Evolutionary conservation across 2,113 vertebrate species (phyloP).

Genomic region (Clarias magur): DNA sequence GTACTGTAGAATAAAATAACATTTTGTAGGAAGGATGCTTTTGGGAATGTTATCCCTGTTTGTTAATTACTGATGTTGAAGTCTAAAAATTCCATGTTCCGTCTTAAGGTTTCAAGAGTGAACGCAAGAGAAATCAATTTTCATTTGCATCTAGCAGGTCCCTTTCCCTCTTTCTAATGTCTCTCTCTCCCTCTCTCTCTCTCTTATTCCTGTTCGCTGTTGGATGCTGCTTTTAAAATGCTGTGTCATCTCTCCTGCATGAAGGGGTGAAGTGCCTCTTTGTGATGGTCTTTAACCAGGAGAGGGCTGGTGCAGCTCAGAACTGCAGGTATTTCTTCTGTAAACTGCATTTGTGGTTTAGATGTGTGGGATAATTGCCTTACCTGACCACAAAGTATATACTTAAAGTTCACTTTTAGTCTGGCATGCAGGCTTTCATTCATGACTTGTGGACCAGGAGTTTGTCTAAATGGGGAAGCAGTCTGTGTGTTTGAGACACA

Average conservation of each 20-base stretch:
- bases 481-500: neutral
- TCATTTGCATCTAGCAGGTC: neutral
- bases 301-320: conserved; percentile 1
- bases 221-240: conserved; percentile 26
- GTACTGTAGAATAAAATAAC: neutral
- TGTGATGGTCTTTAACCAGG: conserved; percentile 1
- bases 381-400: neutral
- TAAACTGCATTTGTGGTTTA: neutral
- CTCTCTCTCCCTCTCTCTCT: neutral
- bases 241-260: conserved; percentile 42
- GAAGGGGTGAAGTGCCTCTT: neutral
- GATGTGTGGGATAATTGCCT: neutral
- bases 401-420: neutral
- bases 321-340: conserved; percentile 2
- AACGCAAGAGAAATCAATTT: conserved; percentile 10
- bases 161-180: neutral
- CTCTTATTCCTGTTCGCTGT: neutral
- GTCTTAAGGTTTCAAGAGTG: conserved; percentile 48
- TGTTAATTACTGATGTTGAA: neutral
- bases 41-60: neutral
- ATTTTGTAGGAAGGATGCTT: neutral
- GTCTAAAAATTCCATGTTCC: conserved; percentile 28
- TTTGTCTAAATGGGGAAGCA: neutral
- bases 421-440: neutral
- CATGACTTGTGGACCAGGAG: neutral